Evolutionary conservation across 2,797 vertebrate genomes (phyloP).

Genomic region (Acrossocheilus fasciatus): DNA sequence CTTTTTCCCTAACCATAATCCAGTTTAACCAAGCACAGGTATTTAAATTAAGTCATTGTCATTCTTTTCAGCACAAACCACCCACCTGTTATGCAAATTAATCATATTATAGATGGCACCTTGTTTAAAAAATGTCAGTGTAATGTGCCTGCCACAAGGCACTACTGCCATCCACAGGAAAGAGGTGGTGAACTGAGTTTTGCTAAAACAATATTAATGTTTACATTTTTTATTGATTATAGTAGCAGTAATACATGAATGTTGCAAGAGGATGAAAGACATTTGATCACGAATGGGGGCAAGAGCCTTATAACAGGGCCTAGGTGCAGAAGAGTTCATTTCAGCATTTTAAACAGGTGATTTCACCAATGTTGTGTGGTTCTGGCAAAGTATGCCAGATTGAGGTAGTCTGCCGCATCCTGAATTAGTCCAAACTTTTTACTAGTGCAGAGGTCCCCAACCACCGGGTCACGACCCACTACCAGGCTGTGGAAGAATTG

Average conservation of each 20-base stretch:
- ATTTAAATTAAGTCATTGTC: neutral
- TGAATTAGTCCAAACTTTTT: too few relatives aligned
- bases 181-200: neutral
- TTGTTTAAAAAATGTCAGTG: neutral
- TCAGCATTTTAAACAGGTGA: neutral
- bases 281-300: neutral
- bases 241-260: neutral
- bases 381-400: neutral
- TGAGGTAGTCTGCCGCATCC: neutral
- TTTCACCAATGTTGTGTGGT: neutral
- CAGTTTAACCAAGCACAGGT: constrained; percentile 3
- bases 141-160: neutral
- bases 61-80: neutral
- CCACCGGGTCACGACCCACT: too few relatives aligned
- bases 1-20: neutral
- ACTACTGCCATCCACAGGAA: neutral
- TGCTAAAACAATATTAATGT: neutral
- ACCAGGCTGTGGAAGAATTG: too few relatives aligned
- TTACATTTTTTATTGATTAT: neutral
- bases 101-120: neutral
- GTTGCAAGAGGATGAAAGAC: too few relatives aligned
- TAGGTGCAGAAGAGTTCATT: neutral
- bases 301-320: neutral
- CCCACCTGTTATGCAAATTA: neutral
- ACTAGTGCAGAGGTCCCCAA: too few relatives aligned